Conservation (phyloP, 2,113 vertebrate genomes). For the Paradoxurus hermaphroditus region DNA sequence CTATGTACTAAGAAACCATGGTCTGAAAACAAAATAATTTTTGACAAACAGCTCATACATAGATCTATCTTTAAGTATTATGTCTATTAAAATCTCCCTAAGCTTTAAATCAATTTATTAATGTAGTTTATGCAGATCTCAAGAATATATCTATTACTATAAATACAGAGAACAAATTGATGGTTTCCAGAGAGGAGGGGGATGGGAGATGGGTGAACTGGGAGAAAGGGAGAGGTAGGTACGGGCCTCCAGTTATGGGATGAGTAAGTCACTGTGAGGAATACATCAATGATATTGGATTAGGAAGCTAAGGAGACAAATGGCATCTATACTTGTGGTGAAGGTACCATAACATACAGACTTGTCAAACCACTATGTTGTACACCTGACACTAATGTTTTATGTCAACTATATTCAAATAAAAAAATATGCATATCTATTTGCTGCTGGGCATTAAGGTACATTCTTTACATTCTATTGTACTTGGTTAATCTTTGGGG, state of each 20-base stretch:
- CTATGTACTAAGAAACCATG: not conserved
- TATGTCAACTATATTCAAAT: not conserved
- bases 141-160: not conserved
- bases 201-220: not conserved
- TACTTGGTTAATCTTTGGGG: not conserved
- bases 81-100: not conserved
- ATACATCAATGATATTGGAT: not conserved
- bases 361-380: not conserved
- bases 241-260: not conserved
- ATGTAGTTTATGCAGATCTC: not conserved
- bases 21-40: not conserved
- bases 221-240: not conserved
- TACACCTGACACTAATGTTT: not conserved
- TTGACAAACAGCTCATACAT: not conserved
- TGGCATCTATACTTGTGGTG: not conserved
- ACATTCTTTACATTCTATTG: not conserved
- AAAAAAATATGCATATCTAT: not conserved
- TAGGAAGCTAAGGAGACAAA: not conserved
- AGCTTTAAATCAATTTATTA: not conserved
- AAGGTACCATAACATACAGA: not conserved
- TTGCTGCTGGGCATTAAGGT: not conserved
- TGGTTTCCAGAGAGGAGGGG: not conserved
- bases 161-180: not conserved
- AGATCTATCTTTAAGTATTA: not conserved
- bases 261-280: not conserved